Percentiles rank a stretch among this genome's conserved stretches.
Evolutionary conservation across 1,140 invertebrate genomes (phyloP).

Genomic region (Leptestheria dahalacensis): DNA sequence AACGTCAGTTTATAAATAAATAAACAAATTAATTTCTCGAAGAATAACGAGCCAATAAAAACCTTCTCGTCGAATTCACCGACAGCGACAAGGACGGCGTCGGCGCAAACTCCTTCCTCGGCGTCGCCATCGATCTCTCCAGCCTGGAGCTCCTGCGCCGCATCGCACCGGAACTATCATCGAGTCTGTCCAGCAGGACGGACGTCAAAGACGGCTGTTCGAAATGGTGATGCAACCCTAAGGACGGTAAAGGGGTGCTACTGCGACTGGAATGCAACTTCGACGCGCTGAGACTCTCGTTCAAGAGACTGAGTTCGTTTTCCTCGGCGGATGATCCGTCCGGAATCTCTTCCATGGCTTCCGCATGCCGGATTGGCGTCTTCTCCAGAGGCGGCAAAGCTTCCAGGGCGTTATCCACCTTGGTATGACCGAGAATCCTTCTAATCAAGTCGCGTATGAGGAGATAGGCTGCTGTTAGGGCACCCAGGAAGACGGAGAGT

Average conservation of each 20-base stretch:
- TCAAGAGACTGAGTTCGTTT: neutral
- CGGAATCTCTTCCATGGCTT: neutral
- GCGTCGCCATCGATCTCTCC: neutral
- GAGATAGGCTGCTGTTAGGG: neutral
- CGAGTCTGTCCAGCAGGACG: neutral
- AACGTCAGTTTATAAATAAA: no score
- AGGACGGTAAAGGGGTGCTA: neutral
- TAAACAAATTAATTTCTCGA: no score
- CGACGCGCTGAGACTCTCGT: neutral
- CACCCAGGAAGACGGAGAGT: slow-evolving; percentile 6
- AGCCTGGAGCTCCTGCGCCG: neutral
- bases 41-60: no score
- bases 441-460: neutral
- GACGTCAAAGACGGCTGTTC: neutral
- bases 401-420: no score
- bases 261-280: neutral
- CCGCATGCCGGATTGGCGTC: neutral
- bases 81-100: neutral
- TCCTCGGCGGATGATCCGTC: neutral
- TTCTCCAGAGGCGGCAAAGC: neutral
- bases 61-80: neutral
- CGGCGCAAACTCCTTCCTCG: neutral
- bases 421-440: no score
- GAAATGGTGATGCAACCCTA: no score
- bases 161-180: neutral